Evolutionary conservation across 2,113 vertebrate species (phyloP), one percentile per base, ranked within the genome.

Genomic region (Zapus hudsonius): DNA sequence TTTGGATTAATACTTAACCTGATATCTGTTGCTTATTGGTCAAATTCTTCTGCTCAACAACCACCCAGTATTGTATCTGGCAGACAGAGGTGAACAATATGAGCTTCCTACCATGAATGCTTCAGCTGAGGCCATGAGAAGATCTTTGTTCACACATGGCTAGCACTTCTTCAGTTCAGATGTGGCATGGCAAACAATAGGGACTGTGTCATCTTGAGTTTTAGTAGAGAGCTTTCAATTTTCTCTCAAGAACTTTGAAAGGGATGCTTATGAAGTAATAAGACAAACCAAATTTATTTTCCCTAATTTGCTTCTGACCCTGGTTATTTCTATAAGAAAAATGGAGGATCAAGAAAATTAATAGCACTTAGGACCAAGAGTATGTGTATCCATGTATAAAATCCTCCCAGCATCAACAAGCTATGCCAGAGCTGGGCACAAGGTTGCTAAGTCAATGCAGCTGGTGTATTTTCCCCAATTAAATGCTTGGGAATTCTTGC

Each of bases 381-480:
- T 31, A 12, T 79, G 16, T 8, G 79, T 29, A 27, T 38, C 67
- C 38, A 78, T 66, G 47, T 17, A 64, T 38, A 88, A 67, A 42
- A 76, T 89, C 74, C 36, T 73, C 61, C 25, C 1, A 73, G 17
- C n/a, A 67, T 63, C 75, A 69, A 33, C 61, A 91, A 76, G 4
- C 87, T 84, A 70, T 33, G 38, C 66, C 87, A 47, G 66, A 81
- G 67, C 40, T 61, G 73, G 16, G 27, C 22, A 87, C 64, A 47
- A 89, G 87, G 52, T 83, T 70, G 44, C 70, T 80, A 89, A 89
- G 69, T 82, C 88, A 88, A 95, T 78, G 76, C 4, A 95, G 86
- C 63, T 80, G 64, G 64, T 59, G 2, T 74, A 59, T 64, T 64
- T 91, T 91, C 79, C 67, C 42, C 92, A 78, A 87, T 94, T 63